phyloP scores from a whole-genome alignment of 1,140 invertebrate genomes.

The Brachionus paranguensis region DNA sequence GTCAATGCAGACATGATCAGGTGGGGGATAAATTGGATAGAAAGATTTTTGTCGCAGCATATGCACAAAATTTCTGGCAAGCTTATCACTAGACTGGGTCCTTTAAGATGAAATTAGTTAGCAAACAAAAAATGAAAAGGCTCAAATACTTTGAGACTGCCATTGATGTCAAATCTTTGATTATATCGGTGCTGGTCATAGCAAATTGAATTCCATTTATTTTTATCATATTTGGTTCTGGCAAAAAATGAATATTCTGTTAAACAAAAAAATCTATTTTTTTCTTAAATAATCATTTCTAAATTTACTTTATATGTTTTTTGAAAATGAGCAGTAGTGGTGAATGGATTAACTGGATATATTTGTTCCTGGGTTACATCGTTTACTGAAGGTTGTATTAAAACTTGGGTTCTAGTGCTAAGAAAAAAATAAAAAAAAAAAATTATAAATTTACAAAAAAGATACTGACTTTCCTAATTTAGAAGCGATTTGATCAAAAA shows the following conservation, averaged over 20 bases:
- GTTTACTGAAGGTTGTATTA: constrained; percentile 31
- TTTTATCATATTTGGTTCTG: constrained; percentile 36
- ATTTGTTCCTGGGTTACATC: constrained; percentile 1
- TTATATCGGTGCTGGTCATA: constrained; percentile 16
- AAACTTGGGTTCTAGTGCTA: constrained; percentile 18
- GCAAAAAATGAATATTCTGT: constrained; percentile 33
- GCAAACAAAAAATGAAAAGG: not conserved
- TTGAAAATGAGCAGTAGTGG: not conserved
- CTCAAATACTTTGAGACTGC: constrained; percentile 19
- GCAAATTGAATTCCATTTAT: constrained; percentile 32
- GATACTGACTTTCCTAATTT: not conserved
- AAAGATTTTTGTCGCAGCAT: constrained; percentile 23
- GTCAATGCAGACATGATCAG: constrained; percentile 18
- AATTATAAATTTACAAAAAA: not conserved
- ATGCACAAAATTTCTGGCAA: constrained; percentile 37
- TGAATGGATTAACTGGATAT: constrained; percentile 37
- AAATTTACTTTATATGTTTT: not conserved
- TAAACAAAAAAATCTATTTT: not conserved
- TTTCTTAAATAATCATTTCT: not conserved
- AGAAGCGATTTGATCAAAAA: not conserved
- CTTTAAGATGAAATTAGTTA: not conserved
- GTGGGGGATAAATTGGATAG: constrained; percentile 38
- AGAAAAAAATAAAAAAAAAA: not conserved
- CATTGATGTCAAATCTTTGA: constrained; percentile 32
- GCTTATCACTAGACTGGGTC: constrained; percentile 4